Evolutionary conservation across 2,797 vertebrate species (phyloP).

Genomic region (Enoplosus armatus): DNA sequence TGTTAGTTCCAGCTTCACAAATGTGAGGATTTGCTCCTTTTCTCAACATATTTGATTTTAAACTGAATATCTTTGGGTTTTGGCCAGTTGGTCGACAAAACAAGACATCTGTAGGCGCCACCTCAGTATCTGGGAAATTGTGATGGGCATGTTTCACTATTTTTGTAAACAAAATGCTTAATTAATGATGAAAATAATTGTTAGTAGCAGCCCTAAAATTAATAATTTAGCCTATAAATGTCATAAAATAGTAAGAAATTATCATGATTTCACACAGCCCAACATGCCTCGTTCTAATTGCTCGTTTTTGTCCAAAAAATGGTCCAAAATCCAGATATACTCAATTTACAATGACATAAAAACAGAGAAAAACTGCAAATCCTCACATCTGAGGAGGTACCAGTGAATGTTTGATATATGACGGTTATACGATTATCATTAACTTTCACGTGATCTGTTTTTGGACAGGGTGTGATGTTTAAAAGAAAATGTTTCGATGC

Average conservation of each 20-base stretch:
- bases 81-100: not conserved
- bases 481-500: constrained; percentile 12
- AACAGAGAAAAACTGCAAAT: not conserved
- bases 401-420: not conserved
- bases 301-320: not conserved
- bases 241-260: not conserved
- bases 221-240: not conserved
- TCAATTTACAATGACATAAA: not conserved
- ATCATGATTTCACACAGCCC: not conserved
- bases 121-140: not conserved
- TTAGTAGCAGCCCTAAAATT: not conserved
- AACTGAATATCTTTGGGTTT: not conserved
- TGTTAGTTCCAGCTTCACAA: not conserved
- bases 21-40: not conserved
- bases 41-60: not conserved
- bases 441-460: constrained; percentile 6
- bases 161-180: not conserved
- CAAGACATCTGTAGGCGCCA: not conserved
- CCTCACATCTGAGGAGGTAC: not conserved
- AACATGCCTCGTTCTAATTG: not conserved
- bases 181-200: not conserved
- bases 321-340: not conserved
- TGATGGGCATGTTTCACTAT: not conserved
- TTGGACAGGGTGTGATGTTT: not conserved
- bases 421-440: not conserved